Evolutionary conservation across 2,888 invertebrate genomes (phyloP).

Genomic region (Ectemnius cavifrons): DNA sequence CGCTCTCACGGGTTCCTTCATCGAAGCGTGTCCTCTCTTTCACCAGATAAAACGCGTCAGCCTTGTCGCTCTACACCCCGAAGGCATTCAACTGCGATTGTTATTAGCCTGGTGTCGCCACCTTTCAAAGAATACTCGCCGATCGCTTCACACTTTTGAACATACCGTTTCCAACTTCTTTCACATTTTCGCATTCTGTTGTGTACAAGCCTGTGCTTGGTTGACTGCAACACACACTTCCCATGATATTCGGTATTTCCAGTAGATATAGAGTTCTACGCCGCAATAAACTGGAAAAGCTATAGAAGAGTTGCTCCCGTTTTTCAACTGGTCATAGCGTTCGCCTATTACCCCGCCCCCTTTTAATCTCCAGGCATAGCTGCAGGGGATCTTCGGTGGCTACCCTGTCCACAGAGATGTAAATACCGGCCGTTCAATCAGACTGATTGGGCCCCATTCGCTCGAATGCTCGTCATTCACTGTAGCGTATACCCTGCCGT

Average conservation of each 20-base stretch:
- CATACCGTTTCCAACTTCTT: background rate
- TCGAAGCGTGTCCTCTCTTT: constrained; percentile 32
- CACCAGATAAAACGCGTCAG: constrained; percentile 51
- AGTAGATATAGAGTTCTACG: no score
- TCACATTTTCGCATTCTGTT: no score
- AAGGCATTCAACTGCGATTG: constrained; percentile 38
- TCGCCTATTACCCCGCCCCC: constrained; percentile 38
- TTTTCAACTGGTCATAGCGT: no score
- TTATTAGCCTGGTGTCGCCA: constrained; percentile 34
- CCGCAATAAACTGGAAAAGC: no score
- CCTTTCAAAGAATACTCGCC: no score
- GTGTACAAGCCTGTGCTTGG: no score
- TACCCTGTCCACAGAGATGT: constrained; percentile 71
- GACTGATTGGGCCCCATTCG: constrained; percentile 77
- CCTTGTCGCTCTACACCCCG: constrained; percentile 31
- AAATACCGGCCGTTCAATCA: constrained; percentile 76
- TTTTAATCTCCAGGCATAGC: constrained; percentile 48
- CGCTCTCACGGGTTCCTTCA: constrained; percentile 45
- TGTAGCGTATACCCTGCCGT: constrained; percentile 59
- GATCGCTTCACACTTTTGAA: constrained; percentile 1
- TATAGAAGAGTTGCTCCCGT: no score
- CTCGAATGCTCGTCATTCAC: constrained; percentile 74
- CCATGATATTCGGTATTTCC: no score
- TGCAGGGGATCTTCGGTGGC: constrained; percentile 45
- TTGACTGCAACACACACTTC: no score